A percentile compares a stretch with the other conserved stretches of the same genome.
phyloP scores from a whole-genome alignment of 2,888 invertebrate genomes.

The Epiblema foenella region DNA sequence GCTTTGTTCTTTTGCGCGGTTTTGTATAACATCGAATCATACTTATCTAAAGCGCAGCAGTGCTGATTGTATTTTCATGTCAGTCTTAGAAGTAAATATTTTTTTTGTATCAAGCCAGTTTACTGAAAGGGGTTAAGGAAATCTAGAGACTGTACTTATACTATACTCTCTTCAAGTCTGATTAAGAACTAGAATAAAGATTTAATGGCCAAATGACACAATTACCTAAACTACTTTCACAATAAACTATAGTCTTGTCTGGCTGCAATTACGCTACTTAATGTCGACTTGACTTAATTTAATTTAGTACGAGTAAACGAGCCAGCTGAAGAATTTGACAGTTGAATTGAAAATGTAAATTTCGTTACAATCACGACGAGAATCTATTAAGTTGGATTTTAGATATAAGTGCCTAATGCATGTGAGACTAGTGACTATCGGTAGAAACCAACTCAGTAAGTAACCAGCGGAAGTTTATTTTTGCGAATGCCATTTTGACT shows the following conservation, averaged over 20 bases:
- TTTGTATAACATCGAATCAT: conserved; percentile 80
- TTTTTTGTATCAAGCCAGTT: conserved; percentile 28
- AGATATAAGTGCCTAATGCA: not conserved
- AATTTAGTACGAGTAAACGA: too few species aligned
- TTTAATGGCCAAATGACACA: too few species aligned
- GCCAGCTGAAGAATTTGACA: not conserved
- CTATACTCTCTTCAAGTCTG: too few species aligned
- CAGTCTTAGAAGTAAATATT: conserved; percentile 35
- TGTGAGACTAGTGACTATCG: not conserved
- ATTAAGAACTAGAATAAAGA: too few species aligned
- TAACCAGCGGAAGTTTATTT: not conserved
- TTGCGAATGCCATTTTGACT: not conserved
- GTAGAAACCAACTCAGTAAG: not conserved
- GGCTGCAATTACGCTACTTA: too few species aligned
- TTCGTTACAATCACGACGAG: not conserved
- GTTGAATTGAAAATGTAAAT: not conserved
- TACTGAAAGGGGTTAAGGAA: conserved; percentile 17
- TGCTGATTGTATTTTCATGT: conserved; percentile 44
- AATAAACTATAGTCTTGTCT: too few species aligned
- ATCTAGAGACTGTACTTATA: not conserved
- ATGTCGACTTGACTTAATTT: too few species aligned
- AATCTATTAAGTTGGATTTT: not conserved
- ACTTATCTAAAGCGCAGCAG: conserved; percentile 70
- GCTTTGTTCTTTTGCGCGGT: conserved; percentile 81
- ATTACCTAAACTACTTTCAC: too few species aligned